Evolutionary conservation across 1,140 invertebrate species (phyloP).

Genomic region (Pachyrhynchus sulphureomaculatus): DNA sequence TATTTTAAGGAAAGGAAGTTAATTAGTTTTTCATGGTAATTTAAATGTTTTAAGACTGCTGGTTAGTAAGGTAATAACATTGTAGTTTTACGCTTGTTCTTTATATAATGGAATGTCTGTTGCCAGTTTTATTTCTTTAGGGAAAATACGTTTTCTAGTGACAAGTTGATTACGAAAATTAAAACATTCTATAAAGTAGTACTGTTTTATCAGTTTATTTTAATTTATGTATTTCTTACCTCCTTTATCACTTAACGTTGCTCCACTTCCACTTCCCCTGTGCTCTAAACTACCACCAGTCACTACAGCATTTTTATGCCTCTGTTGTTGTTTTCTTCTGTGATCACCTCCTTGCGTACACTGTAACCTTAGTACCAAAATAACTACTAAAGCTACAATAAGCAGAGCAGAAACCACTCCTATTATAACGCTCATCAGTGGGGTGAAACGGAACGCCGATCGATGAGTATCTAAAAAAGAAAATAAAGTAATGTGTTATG

Average conservation of each 20-base stretch:
- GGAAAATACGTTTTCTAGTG: too few species aligned
- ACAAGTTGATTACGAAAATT: too few species aligned
- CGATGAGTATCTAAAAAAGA: conserved; percentile 57
- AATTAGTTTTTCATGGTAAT: too few species aligned
- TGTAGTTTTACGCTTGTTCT: too few species aligned
- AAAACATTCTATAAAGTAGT: too few species aligned
- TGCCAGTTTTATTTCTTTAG: too few species aligned
- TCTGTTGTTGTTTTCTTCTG: conserved; percentile 39
- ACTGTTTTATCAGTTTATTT: too few species aligned
- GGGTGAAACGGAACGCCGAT: conserved; percentile 62
- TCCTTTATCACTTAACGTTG: conserved; percentile 51
- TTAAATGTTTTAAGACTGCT: too few species aligned
- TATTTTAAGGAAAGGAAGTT: too few species aligned
- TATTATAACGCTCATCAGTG: conserved; percentile 68
- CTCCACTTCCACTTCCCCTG: conserved; percentile 54
- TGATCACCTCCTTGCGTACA: conserved; percentile 56
- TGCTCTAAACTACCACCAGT: conserved; percentile 54
- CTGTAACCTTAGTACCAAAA: conserved; percentile 65
- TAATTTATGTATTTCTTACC: conserved; percentile 33
- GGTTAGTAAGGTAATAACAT: too few species aligned
- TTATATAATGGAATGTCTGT: too few species aligned
- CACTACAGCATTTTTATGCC: conserved; percentile 46
- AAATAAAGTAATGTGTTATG: conserved; percentile 1
- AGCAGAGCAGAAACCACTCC: conserved; percentile 67
- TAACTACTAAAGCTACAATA: conserved; percentile 66